phyloP scores from a whole-genome alignment of 1,140 invertebrate genomes.

The Aphelenchoides fujianensis region DNA sequence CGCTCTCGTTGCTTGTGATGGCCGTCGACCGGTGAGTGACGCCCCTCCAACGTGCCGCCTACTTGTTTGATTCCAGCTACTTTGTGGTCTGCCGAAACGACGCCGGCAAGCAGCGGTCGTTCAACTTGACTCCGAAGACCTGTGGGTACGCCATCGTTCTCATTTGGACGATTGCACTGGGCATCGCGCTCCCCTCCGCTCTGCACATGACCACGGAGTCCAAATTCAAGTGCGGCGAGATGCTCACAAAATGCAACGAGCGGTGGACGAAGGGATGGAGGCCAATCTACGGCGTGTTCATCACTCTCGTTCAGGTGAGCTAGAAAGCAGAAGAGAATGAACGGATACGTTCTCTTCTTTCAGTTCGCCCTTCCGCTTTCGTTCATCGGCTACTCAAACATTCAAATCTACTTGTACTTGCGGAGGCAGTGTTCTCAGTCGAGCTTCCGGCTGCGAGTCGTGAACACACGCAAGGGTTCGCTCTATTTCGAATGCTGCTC shows the following conservation, averaged over 20 bases:
- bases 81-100: constrained; percentile 9
- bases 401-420: constrained; percentile 10
- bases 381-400: constrained; percentile 14
- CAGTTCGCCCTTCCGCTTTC: constrained; percentile 10
- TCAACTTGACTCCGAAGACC: constrained; percentile 15
- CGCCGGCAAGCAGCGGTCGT: not conserved
- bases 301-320: constrained; percentile 16
- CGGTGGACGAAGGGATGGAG: not conserved
- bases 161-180: constrained; percentile 4
- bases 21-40: constrained; percentile 10
- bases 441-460: constrained; percentile 14
- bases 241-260: not conserved
- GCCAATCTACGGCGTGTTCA: not conserved
- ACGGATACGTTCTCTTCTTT: not conserved
- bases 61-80: no score
- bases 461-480: not conserved
- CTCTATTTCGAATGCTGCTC: constrained; percentile 16
- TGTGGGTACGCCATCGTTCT: not conserved
- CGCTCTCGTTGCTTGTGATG: not conserved
- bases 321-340: not conserved
- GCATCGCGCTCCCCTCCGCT: not conserved
- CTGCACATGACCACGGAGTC: constrained; percentile 5
- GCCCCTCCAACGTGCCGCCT: no score
- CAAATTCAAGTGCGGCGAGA: not conserved
- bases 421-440: constrained; percentile 10